A percentile compares a stretch with the other conserved stretches of the same genome.
These are phyloP conservation scores for Anhinga anhinga DNA, from an alignment of 2,113 vertebrate species.

Conservation along the genomic window DNA sequence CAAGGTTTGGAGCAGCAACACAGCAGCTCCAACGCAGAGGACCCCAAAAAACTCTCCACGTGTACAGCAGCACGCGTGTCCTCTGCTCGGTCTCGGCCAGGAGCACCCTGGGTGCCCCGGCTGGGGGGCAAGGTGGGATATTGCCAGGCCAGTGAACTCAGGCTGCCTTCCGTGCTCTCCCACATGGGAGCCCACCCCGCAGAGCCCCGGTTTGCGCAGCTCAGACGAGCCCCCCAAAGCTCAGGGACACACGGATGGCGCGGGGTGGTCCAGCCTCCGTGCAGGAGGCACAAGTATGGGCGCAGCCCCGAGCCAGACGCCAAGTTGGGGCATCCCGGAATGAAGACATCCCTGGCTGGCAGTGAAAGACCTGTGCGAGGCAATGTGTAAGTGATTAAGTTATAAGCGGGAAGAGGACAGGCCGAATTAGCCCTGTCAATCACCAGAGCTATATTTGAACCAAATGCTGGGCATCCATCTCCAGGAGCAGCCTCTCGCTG, in stretches of 20 bases:
- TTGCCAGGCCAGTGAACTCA: not conserved
- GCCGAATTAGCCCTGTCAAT: constrained; percentile 47
- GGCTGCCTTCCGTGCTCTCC: not conserved
- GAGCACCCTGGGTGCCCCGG: fast-evolving
- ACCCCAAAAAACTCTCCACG: not conserved
- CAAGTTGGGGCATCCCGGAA: not conserved
- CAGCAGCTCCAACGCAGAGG: fast-evolving
- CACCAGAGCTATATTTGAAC: constrained; percentile 12
- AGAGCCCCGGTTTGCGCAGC: not conserved
- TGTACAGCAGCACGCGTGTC: fast-evolving
- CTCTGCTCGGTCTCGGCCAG: not conserved
- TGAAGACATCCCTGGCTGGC: constrained; percentile 26
- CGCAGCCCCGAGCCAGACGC: not conserved
- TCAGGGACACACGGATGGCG: fast-evolving
- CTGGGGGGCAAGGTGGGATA: not conserved
- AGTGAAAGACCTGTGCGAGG: not conserved
- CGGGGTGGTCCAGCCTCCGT: fast-evolving
- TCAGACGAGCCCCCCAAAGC: not conserved
- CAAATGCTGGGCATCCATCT: constrained; percentile 47
- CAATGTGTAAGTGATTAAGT: constrained; percentile 53
- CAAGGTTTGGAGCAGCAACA: not conserved
- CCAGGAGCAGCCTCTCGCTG: not conserved
- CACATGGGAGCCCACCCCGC: not conserved
- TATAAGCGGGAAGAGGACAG: constrained; percentile 29
- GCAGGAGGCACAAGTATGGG: fast-evolving